Percentiles rank a stretch among this genome's conserved stretches.
Conservation (phyloP, 2,888 invertebrate species). For the Chorisops tibialis region DNA sequence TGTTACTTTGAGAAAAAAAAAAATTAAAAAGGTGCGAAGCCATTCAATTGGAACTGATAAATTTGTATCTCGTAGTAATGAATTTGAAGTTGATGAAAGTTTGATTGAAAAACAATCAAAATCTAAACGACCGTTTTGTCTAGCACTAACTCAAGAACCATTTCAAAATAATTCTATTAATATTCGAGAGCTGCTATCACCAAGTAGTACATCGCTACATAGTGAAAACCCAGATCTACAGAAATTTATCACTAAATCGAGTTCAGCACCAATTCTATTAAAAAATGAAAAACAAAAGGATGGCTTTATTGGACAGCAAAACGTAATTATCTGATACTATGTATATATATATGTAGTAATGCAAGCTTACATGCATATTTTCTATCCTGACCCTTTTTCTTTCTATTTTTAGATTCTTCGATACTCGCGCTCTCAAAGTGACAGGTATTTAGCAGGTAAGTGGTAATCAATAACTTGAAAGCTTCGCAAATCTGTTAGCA, state of each 20-base stretch:
- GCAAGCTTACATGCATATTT: no score
- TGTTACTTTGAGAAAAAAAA: conserved; percentile 47
- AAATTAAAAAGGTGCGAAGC: conserved; percentile 45
- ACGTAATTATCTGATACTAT: conserved; percentile 43
- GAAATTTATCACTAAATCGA: conserved; percentile 51
- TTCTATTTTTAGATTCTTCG: conserved; percentile 45
- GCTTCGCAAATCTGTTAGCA: not conserved
- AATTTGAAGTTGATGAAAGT: conserved; percentile 10
- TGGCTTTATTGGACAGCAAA: conserved; percentile 49
- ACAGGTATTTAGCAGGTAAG: conserved; percentile 54
- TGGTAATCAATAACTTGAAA: conserved; percentile 24
- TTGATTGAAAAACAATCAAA: conserved; percentile 35
- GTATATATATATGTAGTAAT: not conserved
- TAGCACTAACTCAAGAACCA: conserved; percentile 49
- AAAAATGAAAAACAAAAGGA: conserved; percentile 48
- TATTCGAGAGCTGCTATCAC: conserved; percentile 50
- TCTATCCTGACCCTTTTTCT: no score
- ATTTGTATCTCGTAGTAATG: conserved; percentile 33
- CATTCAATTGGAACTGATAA: conserved; percentile 45
- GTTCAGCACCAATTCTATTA: conserved; percentile 50
- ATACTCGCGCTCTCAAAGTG: conserved; percentile 52
- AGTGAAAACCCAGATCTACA: conserved; percentile 48
- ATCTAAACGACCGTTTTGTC: conserved; percentile 46
- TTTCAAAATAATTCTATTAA: conserved; percentile 45
- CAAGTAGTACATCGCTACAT: conserved; percentile 51